A percentile compares a stretch with the other conserved stretches of the same genome.
Evolutionary conservation across 2,888 invertebrate species (phyloP).

Genomic region (Apotomis turbidana): DNA sequence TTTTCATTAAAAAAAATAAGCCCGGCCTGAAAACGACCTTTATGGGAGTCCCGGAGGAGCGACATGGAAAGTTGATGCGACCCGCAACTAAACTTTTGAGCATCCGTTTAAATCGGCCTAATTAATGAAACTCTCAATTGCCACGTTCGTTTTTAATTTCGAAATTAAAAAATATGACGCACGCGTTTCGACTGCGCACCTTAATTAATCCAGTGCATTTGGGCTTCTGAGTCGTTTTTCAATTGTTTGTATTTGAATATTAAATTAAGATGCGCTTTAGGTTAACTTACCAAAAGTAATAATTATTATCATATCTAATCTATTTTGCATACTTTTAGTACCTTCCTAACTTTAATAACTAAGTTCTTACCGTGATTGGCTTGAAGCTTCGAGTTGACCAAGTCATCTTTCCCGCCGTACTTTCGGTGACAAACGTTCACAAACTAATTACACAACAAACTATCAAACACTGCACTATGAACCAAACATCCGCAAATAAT

Average conservation of each 20-base stretch:
- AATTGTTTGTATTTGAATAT: neutral
- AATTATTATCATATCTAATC: too few relatives aligned
- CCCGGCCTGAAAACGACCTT: conserved; percentile 32
- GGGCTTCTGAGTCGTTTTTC: neutral
- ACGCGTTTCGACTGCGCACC: neutral
- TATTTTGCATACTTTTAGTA: too few relatives aligned
- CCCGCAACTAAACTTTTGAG: conserved; percentile 27
- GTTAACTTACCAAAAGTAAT: neutral
- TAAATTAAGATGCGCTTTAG: neutral
- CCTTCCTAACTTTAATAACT: conserved; percentile 42
- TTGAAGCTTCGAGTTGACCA: conserved; percentile 63
- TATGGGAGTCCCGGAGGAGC: conserved; percentile 29
- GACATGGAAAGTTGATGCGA: conserved; percentile 30
- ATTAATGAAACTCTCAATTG: conserved; percentile 20
- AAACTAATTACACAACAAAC: conserved; percentile 67
- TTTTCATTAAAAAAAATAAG: conserved; percentile 37
- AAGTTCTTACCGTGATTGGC: conserved; percentile 67
- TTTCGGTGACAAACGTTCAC: conserved; percentile 67
- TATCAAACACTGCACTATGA: conserved; percentile 57
- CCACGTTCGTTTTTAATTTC: conserved; percentile 10
- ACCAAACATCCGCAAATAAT: conserved; percentile 22
- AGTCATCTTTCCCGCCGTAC: conserved; percentile 68
- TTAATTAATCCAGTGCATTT: neutral
- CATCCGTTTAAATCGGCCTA: conserved; percentile 26
- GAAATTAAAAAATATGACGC: neutral